A percentile compares a stretch with the other conserved stretches of the same genome.
These are phyloP conservation scores for Acanthisitta chloris DNA, from an alignment of 2,113 vertebrate genomes.

Conservation along the genomic window DNA sequence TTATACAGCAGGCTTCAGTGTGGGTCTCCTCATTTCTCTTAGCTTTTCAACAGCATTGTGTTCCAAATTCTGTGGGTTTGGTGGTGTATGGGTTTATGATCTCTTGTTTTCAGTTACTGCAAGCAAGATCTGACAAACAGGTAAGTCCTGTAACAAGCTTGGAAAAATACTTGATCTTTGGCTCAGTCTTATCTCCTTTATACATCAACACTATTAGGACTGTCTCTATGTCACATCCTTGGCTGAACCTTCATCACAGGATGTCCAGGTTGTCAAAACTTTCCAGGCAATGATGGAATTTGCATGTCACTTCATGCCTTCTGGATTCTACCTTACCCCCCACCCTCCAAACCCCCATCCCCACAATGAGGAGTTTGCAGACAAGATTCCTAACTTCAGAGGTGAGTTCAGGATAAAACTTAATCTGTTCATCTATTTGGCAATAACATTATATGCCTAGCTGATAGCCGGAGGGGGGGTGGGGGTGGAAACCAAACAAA, in stretches of 20 bases:
- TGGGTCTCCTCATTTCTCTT: background rate
- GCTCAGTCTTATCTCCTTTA: background rate
- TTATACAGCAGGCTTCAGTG: background rate
- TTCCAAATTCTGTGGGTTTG: background rate
- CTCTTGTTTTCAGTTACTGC: background rate
- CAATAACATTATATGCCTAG: background rate
- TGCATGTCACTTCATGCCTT: background rate
- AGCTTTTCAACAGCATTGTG: background rate
- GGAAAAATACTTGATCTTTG: background rate
- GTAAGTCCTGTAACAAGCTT: background rate
- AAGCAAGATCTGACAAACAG: background rate
- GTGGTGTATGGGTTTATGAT: slow-evolving; percentile 1
- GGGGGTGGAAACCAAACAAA: too few relatives aligned
- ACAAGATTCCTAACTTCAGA: background rate
- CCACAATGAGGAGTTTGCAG: background rate
- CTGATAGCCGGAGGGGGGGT: background rate
- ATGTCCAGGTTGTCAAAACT: background rate
- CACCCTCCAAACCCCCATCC: background rate
- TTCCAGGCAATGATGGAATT: background rate
- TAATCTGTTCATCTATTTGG: background rate
- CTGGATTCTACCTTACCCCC: background rate
- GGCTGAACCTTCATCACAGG: background rate
- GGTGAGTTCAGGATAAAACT: background rate
- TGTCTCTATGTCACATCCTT: background rate
- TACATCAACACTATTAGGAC: background rate